Percentiles rank a stretch among this genome's conserved stretches.
Evolutionary conservation across 2,888 invertebrate species (phyloP).

Genomic region (Papilio elwesi): DNA sequence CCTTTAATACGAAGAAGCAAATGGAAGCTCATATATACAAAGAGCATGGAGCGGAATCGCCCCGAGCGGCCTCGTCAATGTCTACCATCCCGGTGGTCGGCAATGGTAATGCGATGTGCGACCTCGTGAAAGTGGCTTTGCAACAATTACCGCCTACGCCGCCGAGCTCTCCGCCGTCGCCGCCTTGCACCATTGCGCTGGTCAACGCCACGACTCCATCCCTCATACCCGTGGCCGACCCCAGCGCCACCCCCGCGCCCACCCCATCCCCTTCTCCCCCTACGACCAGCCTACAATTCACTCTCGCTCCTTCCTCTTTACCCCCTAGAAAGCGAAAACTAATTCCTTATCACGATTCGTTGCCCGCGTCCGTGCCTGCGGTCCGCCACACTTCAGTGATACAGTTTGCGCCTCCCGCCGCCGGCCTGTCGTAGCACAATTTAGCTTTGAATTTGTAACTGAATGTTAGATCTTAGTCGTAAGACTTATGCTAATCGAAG

Average conservation of each 20-base stretch:
- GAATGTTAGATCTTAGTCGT: constrained; percentile 45
- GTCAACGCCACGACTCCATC: constrained; percentile 54
- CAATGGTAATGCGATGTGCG: constrained; percentile 74
- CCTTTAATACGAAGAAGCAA: constrained; percentile 94
- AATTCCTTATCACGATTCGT: constrained; percentile 86
- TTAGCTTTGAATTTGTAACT: constrained; percentile 42
- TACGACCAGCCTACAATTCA: constrained; percentile 66
- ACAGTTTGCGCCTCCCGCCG: constrained; percentile 90
- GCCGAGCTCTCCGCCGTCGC: constrained; percentile 82
- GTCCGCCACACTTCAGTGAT: constrained; percentile 88
- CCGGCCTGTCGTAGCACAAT: constrained; percentile 67
- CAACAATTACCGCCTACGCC: constrained; percentile 84
- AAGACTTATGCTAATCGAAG: constrained; percentile 57
- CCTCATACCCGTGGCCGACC: constrained; percentile 75
- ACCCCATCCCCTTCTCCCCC: constrained; percentile 77
- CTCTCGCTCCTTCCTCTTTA: constrained; percentile 80
- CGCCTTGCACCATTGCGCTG: constrained; percentile 70
- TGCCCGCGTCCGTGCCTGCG: constrained; percentile 67
- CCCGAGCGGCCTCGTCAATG: constrained; percentile 66
- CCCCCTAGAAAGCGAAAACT: constrained; percentile 92
- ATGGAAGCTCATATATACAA: constrained; percentile 93
- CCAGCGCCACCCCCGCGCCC: constrained; percentile 79
- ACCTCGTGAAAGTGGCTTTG: constrained; percentile 74
- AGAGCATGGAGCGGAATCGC: constrained; percentile 82
- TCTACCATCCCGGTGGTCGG: constrained; percentile 58